These are phyloP conservation scores for Choloepus didactylus DNA, from an alignment of 2,797 vertebrate species.

Conservation along the genomic window DNA sequence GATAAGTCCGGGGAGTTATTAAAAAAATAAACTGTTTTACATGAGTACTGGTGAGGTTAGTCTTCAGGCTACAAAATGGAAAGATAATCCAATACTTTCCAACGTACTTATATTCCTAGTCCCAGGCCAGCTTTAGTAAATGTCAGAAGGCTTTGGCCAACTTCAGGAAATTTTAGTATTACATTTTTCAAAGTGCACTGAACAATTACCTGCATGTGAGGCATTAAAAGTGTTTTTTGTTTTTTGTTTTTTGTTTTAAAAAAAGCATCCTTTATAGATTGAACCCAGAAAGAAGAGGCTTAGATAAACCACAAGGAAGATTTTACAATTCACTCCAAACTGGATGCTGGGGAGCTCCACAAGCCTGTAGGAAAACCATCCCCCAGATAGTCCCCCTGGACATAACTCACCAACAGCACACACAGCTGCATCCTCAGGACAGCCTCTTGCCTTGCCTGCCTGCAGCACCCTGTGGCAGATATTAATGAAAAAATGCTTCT, in stretches of 20 bases:
- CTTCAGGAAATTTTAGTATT: accelerated
- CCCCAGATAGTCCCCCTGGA: accelerated
- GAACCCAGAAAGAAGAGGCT: background rate
- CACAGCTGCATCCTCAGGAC: constrained; percentile 91
- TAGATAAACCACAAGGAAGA: background rate
- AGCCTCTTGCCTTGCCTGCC: constrained; percentile 87
- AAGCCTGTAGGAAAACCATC: background rate
- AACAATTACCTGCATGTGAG: background rate
- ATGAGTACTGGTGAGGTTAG: background rate
- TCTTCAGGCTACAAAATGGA: background rate
- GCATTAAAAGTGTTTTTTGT: too few species aligned
- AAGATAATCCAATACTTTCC: background rate
- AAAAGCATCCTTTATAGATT: background rate
- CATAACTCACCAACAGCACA: constrained; percentile 93
- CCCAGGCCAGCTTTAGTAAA: background rate
- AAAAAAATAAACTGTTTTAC: background rate
- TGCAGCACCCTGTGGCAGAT: constrained; percentile 94
- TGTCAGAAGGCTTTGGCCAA: background rate
- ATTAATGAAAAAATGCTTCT: constrained; percentile 93
- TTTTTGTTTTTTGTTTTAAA: too few species aligned
- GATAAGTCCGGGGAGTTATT: background rate
- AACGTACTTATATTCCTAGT: background rate
- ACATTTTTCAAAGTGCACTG: accelerated
- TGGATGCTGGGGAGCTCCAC: accelerated
- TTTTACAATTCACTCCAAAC: background rate